Percentiles rank a stretch among this genome's conserved stretches.
phyloP scores from a whole-genome alignment of 1,140 invertebrate genomes.

The Orchestia grillus region DNA sequence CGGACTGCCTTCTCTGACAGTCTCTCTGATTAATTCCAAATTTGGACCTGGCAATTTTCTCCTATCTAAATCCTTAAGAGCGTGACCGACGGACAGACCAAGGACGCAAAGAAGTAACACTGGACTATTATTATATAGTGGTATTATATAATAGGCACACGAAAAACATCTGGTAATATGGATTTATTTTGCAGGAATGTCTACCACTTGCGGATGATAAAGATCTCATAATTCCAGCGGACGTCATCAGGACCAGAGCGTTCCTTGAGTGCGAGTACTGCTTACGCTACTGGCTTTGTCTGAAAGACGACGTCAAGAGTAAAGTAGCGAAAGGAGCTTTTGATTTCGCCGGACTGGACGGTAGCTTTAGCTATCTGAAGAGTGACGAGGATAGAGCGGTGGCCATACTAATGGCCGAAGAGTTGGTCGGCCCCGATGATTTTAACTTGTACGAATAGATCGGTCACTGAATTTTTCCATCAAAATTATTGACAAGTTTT shows the following conservation, averaged over 20 bases:
- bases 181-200: conserved; percentile 14
- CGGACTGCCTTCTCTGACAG: too few species aligned
- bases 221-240: background rate
- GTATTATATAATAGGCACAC: too few species aligned
- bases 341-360: conserved; percentile 14
- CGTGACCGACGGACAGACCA: too few species aligned
- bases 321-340: conserved; percentile 13
- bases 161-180: too few species aligned
- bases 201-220: background rate
- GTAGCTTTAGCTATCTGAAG: background rate
- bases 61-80: too few species aligned
- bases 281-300: conserved; percentile 20
- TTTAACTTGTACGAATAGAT: background rate
- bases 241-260: background rate
- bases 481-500: too few species aligned
- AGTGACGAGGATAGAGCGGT: background rate
- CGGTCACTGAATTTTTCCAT: too few species aligned
- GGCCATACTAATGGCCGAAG: conserved; percentile 14
- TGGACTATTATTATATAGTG: too few species aligned
- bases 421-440: background rate
- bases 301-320: background rate
- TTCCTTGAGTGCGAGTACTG: conserved; percentile 29
- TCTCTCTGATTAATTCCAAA: too few species aligned
- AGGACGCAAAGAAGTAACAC: too few species aligned
- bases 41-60: too few species aligned